A percentile compares a stretch with the other conserved stretches of the same genome.
Evolutionary conservation across 2,113 vertebrate genomes (phyloP).

Genomic region (Puma concolor): DNA sequence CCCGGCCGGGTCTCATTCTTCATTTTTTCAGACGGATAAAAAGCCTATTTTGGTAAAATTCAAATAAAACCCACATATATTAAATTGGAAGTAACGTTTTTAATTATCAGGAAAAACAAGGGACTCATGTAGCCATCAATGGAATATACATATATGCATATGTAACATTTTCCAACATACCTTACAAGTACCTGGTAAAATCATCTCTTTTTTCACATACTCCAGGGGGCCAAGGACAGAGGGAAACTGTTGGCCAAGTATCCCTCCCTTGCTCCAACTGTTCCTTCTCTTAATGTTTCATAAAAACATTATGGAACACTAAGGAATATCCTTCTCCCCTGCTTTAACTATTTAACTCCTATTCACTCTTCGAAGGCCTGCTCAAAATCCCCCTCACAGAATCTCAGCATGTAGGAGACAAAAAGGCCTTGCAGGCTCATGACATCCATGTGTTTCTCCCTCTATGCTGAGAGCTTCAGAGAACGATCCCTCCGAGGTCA

Average conservation of each 20-base stretch:
- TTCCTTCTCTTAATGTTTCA: neutral
- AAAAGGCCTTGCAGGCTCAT: neutral
- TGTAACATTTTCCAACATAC: neutral
- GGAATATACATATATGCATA: neutral
- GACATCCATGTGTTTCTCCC: neutral
- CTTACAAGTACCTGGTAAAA: neutral
- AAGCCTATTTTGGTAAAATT: neutral
- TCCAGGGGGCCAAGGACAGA: neutral
- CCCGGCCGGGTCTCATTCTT: neutral
- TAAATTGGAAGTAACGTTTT: conserved; percentile 24
- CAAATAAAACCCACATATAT: neutral
- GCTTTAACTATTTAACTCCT: neutral
- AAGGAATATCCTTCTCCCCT: neutral
- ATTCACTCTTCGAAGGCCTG: neutral
- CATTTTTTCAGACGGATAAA: neutral
- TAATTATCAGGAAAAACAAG: neutral
- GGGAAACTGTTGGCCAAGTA: neutral
- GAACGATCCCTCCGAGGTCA: neutral
- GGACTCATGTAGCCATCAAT: neutral
- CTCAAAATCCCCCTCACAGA: neutral
- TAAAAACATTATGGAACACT: neutral
- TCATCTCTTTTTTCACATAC: neutral
- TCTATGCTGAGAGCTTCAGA: neutral
- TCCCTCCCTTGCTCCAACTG: neutral
- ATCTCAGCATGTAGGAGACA: neutral